Conservation (phyloP, 2,888 invertebrate genomes). For the Ophion costatus region DNA sequence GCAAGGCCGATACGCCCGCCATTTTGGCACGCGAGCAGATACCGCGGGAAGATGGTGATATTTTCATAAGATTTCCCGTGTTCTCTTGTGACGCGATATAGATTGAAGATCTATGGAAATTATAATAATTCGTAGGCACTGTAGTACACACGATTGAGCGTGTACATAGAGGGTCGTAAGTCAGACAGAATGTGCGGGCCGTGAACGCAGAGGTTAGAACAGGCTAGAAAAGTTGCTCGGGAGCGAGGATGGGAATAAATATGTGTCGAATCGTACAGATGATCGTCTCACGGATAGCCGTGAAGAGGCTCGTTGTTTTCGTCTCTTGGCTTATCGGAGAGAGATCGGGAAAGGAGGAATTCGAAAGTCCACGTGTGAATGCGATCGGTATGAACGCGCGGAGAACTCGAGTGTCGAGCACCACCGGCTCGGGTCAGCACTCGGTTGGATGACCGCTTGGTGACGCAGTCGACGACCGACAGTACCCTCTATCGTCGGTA, state of each 20-base stretch:
- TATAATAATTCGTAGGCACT: not conserved
- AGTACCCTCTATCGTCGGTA: not conserved
- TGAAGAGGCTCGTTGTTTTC: slow-evolving; percentile 53
- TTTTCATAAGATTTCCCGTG: too few species aligned
- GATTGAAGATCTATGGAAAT: too few species aligned
- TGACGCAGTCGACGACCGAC: not conserved
- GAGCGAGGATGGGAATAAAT: not conserved
- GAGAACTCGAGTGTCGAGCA: too few species aligned
- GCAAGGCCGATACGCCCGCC: too few species aligned
- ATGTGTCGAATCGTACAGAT: not conserved
- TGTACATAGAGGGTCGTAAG: not conserved
- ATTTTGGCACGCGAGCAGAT: not conserved
- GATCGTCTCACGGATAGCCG: slow-evolving; percentile 21
- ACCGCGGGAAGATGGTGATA: not conserved
- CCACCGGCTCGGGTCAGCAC: not conserved
- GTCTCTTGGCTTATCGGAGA: not conserved
- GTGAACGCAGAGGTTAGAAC: not conserved
- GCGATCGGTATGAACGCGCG: too few species aligned
- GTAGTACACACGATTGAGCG: not conserved
- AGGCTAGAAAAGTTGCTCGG: not conserved
- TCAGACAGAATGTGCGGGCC: too few species aligned
- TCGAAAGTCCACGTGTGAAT: not conserved
- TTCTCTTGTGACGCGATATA: too few species aligned
- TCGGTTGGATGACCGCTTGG: not conserved
- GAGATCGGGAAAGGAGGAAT: not conserved